A percentile compares a stretch with the other conserved stretches of the same genome.
Conservation (phyloP, 2,888 invertebrate species). For the Epirrhoe alternata region DNA sequence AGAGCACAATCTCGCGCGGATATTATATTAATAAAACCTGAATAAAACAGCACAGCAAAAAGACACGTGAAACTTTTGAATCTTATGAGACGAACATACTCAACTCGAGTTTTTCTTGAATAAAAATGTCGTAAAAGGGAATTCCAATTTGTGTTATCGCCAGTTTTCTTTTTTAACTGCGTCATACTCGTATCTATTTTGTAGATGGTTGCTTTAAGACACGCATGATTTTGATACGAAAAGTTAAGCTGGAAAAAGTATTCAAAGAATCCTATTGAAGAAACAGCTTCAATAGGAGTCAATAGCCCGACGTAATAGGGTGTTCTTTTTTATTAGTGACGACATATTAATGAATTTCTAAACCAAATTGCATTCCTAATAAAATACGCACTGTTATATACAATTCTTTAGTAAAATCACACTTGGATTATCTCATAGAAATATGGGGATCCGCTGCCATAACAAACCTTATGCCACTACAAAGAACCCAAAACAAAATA, state of each 20-base stretch:
- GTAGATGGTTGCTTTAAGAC: neutral
- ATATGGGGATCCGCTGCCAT: too few species aligned
- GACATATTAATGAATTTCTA: too few species aligned
- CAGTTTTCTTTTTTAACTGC: slow-evolving; percentile 10
- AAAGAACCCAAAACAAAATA: too few species aligned
- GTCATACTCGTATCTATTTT: neutral
- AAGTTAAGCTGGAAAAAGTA: neutral
- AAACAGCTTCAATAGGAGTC: too few species aligned
- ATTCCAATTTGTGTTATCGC: slow-evolving; percentile 14
- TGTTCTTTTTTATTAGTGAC: too few species aligned
- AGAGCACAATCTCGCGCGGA: slow-evolving; percentile 53
- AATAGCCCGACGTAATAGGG: too few species aligned
- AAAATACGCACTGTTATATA: too few species aligned
- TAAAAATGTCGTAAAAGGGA: slow-evolving; percentile 15
- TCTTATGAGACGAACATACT: slow-evolving; percentile 29
- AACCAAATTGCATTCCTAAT: too few species aligned
- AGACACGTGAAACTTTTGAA: slow-evolving; percentile 40
- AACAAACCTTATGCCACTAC: too few species aligned
- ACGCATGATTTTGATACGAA: neutral
- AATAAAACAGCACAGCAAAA: slow-evolving; percentile 39
- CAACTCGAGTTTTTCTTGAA: slow-evolving; percentile 10
- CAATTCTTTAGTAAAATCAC: too few species aligned
- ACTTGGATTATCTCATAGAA: too few species aligned
- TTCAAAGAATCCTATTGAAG: too few species aligned
- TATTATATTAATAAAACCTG: slow-evolving; percentile 56